Evolutionary conservation across 1,140 invertebrate species (phyloP).

Genomic region (Drosophila albomicans): DNA sequence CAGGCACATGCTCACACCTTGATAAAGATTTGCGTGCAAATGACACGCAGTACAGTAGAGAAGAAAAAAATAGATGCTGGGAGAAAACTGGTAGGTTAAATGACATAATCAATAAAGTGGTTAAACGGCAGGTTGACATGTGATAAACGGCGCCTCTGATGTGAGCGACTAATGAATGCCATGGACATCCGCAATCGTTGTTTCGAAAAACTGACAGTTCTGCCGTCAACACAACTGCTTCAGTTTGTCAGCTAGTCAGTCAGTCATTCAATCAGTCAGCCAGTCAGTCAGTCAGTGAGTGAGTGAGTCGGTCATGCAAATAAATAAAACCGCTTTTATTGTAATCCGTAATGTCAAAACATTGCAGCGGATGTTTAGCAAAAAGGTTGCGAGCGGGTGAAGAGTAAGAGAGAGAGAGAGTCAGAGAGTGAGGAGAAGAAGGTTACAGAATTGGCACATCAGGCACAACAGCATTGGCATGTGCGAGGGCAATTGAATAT

Average conservation of each 20-base stretch:
- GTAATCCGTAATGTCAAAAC: constrained; percentile 78
- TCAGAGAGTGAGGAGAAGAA: neutral
- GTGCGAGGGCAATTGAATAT: constrained; percentile 46
- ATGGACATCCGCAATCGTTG: constrained; percentile 39
- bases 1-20: constrained; percentile 10
- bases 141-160: constrained; percentile 62
- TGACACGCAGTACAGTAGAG: constrained; percentile 8
- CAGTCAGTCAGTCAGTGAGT: neutral
- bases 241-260: neutral
- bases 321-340: constrained; percentile 80
- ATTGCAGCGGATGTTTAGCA: constrained; percentile 69
- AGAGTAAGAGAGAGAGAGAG: too few relatives aligned
- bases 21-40: constrained; percentile 36
- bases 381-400: constrained; percentile 12
- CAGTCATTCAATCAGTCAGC: too few relatives aligned
- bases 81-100: constrained; percentile 17
- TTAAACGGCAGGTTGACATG: constrained; percentile 71
- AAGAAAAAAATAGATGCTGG: constrained; percentile 25
- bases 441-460: constrained; percentile 23
- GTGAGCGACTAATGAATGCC: constrained; percentile 70
- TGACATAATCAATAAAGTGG: constrained; percentile 69
- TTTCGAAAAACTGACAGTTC: constrained; percentile 15
- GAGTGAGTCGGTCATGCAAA: constrained; percentile 62
- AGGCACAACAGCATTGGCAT: constrained; percentile 23
- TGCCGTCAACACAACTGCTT: constrained; percentile 13